phyloP scores from a whole-genome alignment of 2,888 invertebrate species.

The Tromatobia lineatoria region DNA sequence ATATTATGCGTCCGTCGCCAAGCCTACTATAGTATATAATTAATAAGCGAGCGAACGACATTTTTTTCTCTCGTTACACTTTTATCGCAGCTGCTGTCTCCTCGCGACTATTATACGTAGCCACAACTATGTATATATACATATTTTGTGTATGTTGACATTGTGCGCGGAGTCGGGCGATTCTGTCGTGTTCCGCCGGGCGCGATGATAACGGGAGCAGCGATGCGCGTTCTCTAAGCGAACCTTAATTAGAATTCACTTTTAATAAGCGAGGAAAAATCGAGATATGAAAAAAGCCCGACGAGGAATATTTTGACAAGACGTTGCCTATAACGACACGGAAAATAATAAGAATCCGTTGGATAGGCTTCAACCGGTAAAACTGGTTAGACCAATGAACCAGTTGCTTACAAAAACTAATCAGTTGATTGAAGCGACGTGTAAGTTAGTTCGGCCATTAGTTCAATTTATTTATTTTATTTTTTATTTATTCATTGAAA shows the following conservation, averaged over 20 bases:
- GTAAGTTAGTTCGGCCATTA: too few species aligned
- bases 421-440: too few species aligned
- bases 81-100: constrained; percentile 69
- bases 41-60: constrained; percentile 62
- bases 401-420: too few species aligned
- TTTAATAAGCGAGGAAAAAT: constrained; percentile 51
- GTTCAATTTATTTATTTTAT: too few species aligned
- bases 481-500: too few species aligned
- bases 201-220: constrained; percentile 59
- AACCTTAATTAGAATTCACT: constrained; percentile 74
- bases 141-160: not conserved
- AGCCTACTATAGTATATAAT: constrained; percentile 53
- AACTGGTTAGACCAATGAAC: too few species aligned
- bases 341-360: too few species aligned
- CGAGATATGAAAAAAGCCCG: not conserved
- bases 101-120: constrained; percentile 33
- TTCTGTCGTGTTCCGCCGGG: constrained; percentile 35
- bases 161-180: constrained; percentile 30
- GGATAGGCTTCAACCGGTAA: too few species aligned
- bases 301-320: constrained; percentile 47
- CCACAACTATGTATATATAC: constrained; percentile 18
- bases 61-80: constrained; percentile 60
- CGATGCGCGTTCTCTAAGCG: constrained; percentile 59
- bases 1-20: constrained; percentile 49
- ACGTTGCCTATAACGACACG: constrained; percentile 15